Conservation (phyloP, 2,113 vertebrate genomes). For the Misgurnus anguillicaudatus region DNA sequence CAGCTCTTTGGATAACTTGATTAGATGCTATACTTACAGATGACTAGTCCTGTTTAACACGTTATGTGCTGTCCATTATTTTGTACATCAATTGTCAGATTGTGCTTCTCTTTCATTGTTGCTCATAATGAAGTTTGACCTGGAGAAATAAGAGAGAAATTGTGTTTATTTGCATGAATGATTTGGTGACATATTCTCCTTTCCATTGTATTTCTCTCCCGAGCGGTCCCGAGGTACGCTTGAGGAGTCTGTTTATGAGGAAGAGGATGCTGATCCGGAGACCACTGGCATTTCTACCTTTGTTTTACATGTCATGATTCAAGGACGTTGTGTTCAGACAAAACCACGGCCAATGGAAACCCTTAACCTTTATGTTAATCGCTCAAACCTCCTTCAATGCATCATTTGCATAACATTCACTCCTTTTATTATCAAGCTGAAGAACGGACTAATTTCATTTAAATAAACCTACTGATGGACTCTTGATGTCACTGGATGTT, state of each 20-base stretch:
- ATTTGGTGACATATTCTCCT: background rate
- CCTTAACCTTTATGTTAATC: conserved; percentile 76
- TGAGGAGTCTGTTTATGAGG: conserved; percentile 18
- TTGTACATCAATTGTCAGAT: background rate
- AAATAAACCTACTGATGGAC: conserved; percentile 81
- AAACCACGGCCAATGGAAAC: conserved; percentile 58
- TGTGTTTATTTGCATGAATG: conserved; percentile 26
- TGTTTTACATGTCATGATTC: conserved; percentile 71
- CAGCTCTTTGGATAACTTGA: too few species aligned
- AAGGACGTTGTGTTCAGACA: conserved; percentile 65
- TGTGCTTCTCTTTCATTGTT: background rate
- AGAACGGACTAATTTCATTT: conserved; percentile 58
- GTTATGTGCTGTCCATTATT: background rate
- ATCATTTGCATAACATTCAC: conserved; percentile 71
- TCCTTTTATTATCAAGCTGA: conserved; percentile 63
- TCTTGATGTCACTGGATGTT: conserved; percentile 89
- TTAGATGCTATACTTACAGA: too few species aligned
- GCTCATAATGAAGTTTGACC: conserved; percentile 11
- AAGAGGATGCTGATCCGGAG: conserved; percentile 50
- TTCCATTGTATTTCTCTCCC: background rate
- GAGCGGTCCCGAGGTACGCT: background rate
- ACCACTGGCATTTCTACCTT: conserved; percentile 71
- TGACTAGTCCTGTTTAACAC: too few species aligned
- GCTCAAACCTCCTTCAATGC: conserved; percentile 60
- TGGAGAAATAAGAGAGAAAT: background rate